phyloP scores from a whole-genome alignment of 2,113 vertebrate species.

The Seriola dumerili region DNA sequence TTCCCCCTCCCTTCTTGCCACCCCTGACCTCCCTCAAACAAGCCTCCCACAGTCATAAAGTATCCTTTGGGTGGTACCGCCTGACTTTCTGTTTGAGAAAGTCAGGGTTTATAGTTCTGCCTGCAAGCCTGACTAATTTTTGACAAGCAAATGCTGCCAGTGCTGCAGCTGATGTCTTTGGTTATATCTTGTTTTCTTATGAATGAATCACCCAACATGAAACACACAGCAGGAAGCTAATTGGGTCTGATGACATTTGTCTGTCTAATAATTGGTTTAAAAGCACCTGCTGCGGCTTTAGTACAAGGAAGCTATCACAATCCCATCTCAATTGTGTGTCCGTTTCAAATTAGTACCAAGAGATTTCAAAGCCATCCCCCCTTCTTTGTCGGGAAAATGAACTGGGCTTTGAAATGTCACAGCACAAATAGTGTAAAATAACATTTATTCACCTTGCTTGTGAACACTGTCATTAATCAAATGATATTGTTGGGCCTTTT shows the following conservation, averaged over 20 bases:
- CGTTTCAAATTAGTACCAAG: slow-evolving; percentile 27
- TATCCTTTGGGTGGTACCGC: slow-evolving; percentile 46
- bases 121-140: slow-evolving; percentile 20
- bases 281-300: slow-evolving; percentile 71
- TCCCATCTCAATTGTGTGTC: slow-evolving; percentile 43
- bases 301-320: slow-evolving; percentile 41
- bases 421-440: slow-evolving; percentile 24
- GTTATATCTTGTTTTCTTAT: slow-evolving; percentile 49
- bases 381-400: slow-evolving; percentile 6
- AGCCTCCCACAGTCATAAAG: slow-evolving; percentile 71
- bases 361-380: slow-evolving; percentile 41
- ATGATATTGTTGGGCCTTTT: not conserved
- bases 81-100: slow-evolving; percentile 44
- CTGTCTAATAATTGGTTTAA: slow-evolving; percentile 75
- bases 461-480: slow-evolving; percentile 10
- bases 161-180: slow-evolving; percentile 20
- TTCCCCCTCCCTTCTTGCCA: slow-evolving; percentile 11
- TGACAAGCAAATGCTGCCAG: slow-evolving; percentile 25
- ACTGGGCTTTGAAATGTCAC: slow-evolving; percentile 49
- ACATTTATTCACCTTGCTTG: not conserved
- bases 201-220: slow-evolving; percentile 54
- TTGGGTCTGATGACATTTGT: slow-evolving; percentile 76
- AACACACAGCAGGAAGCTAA: slow-evolving; percentile 71
- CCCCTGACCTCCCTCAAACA: slow-evolving; percentile 67
- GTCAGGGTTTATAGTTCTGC: slow-evolving; percentile 32